A percentile compares a stretch with the other conserved stretches of the same genome.
Conservation (phyloP, 2,888 invertebrate genomes). For the Oscheius sp. region DNA sequence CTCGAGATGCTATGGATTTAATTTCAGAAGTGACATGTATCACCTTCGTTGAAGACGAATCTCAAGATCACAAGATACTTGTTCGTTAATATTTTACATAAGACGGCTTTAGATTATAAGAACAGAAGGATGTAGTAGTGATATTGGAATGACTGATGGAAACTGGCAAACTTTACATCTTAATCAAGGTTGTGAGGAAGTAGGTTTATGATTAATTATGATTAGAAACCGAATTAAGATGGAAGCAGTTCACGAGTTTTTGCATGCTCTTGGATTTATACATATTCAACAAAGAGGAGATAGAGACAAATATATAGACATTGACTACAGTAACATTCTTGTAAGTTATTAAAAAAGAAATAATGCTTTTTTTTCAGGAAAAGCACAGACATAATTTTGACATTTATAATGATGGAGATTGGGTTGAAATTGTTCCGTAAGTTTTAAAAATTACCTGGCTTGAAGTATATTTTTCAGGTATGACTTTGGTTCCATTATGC, state of each 20-base stretch:
- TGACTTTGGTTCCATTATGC: neutral
- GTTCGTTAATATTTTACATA: neutral
- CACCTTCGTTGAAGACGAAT: neutral
- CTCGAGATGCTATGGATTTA: conserved; percentile 3
- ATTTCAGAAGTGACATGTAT: neutral
- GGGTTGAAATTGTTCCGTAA: neutral
- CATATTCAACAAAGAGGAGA: neutral
- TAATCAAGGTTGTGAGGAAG: neutral
- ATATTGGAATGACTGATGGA: neutral
- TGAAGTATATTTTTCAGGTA: too few species aligned
- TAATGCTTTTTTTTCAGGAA: neutral
- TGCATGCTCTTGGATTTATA: neutral
- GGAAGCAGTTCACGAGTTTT: conserved; percentile 3
- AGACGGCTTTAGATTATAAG: neutral
- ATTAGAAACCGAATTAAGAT: neutral
- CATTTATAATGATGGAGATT: neutral
- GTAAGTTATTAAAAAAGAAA: too few species aligned
- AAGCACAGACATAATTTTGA: neutral
- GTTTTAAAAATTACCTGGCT: too few species aligned
- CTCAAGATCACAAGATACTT: neutral
- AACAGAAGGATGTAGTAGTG: neutral
- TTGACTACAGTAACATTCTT: neutral
- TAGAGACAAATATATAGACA: neutral
- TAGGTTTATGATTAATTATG: neutral
- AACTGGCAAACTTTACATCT: neutral